Conservation (phyloP, 2,797 vertebrate genomes). For the Sebastes dallii region DNA sequence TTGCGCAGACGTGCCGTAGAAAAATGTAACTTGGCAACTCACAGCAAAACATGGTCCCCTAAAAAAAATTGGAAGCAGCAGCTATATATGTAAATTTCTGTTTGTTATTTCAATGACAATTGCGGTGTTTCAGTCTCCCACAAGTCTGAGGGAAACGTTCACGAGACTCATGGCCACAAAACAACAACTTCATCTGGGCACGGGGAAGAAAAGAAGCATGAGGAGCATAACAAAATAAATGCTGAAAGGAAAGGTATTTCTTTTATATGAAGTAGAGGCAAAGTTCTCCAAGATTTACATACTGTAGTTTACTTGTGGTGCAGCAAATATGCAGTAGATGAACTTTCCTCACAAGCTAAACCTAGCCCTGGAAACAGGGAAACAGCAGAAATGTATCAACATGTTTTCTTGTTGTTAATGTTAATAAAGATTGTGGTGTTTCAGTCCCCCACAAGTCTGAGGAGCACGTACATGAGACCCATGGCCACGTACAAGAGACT, state of each 20-base stretch:
- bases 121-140: constrained; percentile 2
- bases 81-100: not conserved
- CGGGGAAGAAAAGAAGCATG: not conserved
- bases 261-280: not conserved
- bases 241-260: constrained; percentile 31
- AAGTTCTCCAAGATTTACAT: not conserved
- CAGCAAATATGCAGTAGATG: not conserved
- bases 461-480: not conserved
- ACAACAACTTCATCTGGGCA: constrained; percentile 5
- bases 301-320: not conserved
- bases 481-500: not conserved
- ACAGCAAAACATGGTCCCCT: too few species aligned
- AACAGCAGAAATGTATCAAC: not conserved
- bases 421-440: not conserved
- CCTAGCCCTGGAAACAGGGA: not conserved
- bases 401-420: not conserved
- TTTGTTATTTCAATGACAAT: not conserved
- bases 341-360: not conserved
- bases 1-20: not conserved
- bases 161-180: constrained; percentile 14
- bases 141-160: constrained; percentile 5
- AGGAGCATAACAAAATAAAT: not conserved
- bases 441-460: not conserved
- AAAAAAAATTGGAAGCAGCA: not conserved
- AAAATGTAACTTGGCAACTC: not conserved